phyloP scores from a whole-genome alignment of 2,888 invertebrate genomes.

The Omphaloscelis lunosa region DNA sequence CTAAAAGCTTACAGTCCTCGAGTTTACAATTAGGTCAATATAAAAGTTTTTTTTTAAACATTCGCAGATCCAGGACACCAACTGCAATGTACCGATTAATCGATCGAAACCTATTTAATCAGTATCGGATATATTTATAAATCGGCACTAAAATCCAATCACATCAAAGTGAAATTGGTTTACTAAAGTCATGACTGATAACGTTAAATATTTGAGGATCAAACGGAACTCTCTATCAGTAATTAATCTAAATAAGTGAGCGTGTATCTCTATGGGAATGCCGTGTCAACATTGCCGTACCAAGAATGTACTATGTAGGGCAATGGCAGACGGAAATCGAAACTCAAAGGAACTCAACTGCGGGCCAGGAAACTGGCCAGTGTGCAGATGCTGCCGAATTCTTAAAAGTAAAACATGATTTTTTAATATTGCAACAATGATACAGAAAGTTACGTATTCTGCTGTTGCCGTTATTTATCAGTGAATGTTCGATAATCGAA shows the following conservation, averaged over 20 bases:
- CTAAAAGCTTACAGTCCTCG: background rate
- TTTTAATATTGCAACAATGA: constrained; percentile 42
- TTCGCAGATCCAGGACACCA: background rate
- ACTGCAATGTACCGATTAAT: constrained; percentile 2
- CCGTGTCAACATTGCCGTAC: constrained; percentile 58
- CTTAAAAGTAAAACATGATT: constrained; percentile 30
- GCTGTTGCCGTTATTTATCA: constrained; percentile 24
- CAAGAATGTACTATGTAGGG: constrained; percentile 59
- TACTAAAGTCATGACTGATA: constrained; percentile 35
- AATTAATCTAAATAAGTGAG: constrained; percentile 55
- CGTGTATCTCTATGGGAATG: constrained; percentile 39
- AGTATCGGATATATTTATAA: background rate
- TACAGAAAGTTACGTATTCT: constrained; percentile 30
- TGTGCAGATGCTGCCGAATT: constrained; percentile 25
- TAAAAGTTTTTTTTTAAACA: background rate
- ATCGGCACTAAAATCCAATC: constrained; percentile 14
- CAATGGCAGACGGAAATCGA: constrained; percentile 46
- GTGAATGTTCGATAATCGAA: constrained; percentile 34
- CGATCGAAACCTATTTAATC: constrained; percentile 21
- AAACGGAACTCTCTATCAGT: constrained; percentile 40
- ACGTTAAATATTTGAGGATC: constrained; percentile 38
- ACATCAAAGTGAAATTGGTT: constrained; percentile 39
- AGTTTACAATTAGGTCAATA: constrained; percentile 13
- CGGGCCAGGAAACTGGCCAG: constrained; percentile 23
- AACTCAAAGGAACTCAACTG: constrained; percentile 25